A percentile compares a stretch with the other conserved stretches of the same genome.
Evolutionary conservation across 2,888 invertebrate genomes (phyloP).

Genomic region (Dromius quadrimaculatus): DNA sequence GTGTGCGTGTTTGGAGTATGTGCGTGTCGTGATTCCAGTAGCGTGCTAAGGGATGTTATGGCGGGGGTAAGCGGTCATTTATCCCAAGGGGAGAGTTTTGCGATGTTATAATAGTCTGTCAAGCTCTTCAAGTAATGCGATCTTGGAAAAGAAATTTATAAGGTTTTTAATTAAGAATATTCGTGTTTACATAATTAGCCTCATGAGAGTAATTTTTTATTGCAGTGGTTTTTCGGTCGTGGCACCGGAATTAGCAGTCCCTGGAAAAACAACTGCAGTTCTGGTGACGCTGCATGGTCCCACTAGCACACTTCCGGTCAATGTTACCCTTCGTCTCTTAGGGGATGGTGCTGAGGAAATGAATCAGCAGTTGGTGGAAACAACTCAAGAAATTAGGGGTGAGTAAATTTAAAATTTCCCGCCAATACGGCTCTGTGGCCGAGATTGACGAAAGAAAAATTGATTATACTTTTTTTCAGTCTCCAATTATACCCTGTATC

Average conservation of each 20-base stretch:
- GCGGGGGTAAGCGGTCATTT: constrained; percentile 13
- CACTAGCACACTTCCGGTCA: constrained; percentile 68
- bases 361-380: constrained; percentile 60
- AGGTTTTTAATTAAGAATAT: too few relatives aligned
- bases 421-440: too few relatives aligned
- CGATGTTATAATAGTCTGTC: background rate
- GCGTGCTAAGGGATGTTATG: background rate
- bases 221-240: constrained; percentile 76
- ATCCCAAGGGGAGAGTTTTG: constrained; percentile 18
- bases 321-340: constrained; percentile 71
- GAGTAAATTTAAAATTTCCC: constrained; percentile 51
- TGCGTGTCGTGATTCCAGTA: constrained; percentile 12
- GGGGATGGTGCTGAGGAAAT: constrained; percentile 58
- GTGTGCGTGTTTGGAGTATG: constrained; percentile 1
- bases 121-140: constrained; percentile 3
- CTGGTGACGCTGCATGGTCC: constrained; percentile 73
- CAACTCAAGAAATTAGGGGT: constrained; percentile 64
- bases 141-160: background rate
- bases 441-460: too few relatives aligned
- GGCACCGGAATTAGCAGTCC: constrained; percentile 75
- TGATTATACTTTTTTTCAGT: too few relatives aligned
- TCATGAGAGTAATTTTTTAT: too few relatives aligned
- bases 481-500: background rate
- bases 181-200: too few relatives aligned
- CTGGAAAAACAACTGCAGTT: constrained; percentile 75